Evolutionary conservation across 1,140 invertebrate genomes (phyloP), one percentile per base, ranked within the genome.

Genomic region (Drosophila navojoa): DNA sequence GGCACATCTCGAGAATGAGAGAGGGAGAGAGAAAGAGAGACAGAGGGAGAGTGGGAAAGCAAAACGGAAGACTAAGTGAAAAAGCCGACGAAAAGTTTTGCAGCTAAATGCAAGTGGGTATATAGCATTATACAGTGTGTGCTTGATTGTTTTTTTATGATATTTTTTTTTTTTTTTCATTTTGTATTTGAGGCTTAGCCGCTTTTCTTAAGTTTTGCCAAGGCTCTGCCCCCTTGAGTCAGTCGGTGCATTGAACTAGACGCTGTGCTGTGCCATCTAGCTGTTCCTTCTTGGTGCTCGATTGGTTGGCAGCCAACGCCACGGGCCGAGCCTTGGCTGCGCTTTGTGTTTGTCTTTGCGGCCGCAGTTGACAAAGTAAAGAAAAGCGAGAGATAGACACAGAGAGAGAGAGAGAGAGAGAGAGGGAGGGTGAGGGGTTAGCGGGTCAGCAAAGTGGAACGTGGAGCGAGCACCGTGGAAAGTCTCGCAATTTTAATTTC

Each of bases 141-240:
- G 60, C 58, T 47, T 69, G 38, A 45, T 16, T 77, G 52, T 40
- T 0, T 50, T 50, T 64, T 16, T 71, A 16, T 25, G 2, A 0
- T 22, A 1, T 60, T 9, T 47, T 11, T 58, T 32, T 32, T 57
- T 0, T 29, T 45, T 57, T 5, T 42, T 11, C 32, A 57, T 6
- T 67, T 64, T 69, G 64, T 72, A 63, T 59, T 58, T 44, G 44
- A 50, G 49, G 77, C 78, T 79, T 71, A 82, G 82, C 66, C 76
- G 84, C 87, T 87, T 89, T 82, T 76, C 84, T 79, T 79, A 79
- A 82, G 61, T 79, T 87, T 82, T 64, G 66, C 69, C 71, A 59
- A 64, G 76, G 70, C 72, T 70, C 64, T 62, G 19, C 29, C n/a
- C 45, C 44, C 35, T 52, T 54, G 32, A 52, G 47, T 50, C 40